A percentile compares a stretch with the other conserved stretches of the same genome.
These are phyloP conservation scores for Drosophila pseudoobscura DNA, from an alignment of 1,140 invertebrate species.

Conservation along the genomic window DNA sequence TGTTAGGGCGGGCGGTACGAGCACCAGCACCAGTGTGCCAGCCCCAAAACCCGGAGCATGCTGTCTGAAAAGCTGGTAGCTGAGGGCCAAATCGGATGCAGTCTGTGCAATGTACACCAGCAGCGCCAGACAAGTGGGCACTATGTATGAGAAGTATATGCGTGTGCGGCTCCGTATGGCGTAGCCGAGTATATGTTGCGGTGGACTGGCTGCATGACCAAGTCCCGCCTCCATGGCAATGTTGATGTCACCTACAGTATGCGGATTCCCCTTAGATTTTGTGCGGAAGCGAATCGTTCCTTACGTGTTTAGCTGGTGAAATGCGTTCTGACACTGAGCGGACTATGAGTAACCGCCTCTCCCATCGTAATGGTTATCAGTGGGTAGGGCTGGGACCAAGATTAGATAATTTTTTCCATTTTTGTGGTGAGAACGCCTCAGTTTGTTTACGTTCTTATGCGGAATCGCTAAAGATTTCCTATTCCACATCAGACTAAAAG, in stretches of 20 bases:
- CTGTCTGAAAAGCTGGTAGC: slow-evolving; percentile 84
- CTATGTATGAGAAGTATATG: slow-evolving; percentile 84
- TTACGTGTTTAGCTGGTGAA: slow-evolving; percentile 53
- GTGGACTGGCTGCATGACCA: slow-evolving; percentile 72
- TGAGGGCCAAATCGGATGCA: slow-evolving; percentile 84
- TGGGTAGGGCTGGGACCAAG: slow-evolving; percentile 32
- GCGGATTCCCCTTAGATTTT: slow-evolving; percentile 1
- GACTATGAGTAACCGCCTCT: slow-evolving; percentile 58
- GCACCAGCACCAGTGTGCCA: slow-evolving; percentile 61
- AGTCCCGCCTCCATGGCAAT: slow-evolving; percentile 42
- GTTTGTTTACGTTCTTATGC: slow-evolving; percentile 66
- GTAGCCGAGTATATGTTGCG: slow-evolving; percentile 84
- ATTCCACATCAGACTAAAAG: too few relatives aligned
- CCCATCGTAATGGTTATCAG: slow-evolving; percentile 19
- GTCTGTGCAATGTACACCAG: slow-evolving; percentile 84
- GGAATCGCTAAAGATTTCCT: not conserved
- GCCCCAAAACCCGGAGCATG: slow-evolving; percentile 78
- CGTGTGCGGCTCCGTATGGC: slow-evolving; percentile 84
- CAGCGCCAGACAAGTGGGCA: slow-evolving; percentile 83
- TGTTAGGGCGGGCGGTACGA: slow-evolving; percentile 60
- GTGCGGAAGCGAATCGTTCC: too few relatives aligned
- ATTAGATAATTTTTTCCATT: slow-evolving; percentile 58
- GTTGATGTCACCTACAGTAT: slow-evolving; percentile 4
- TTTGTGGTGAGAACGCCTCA: slow-evolving; percentile 14
- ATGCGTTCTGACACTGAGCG: slow-evolving; percentile 50